Percentiles rank a stretch among this genome's conserved stretches.
Conservation (phyloP, 2,113 vertebrate genomes). For the Tyrannus savana region DNA sequence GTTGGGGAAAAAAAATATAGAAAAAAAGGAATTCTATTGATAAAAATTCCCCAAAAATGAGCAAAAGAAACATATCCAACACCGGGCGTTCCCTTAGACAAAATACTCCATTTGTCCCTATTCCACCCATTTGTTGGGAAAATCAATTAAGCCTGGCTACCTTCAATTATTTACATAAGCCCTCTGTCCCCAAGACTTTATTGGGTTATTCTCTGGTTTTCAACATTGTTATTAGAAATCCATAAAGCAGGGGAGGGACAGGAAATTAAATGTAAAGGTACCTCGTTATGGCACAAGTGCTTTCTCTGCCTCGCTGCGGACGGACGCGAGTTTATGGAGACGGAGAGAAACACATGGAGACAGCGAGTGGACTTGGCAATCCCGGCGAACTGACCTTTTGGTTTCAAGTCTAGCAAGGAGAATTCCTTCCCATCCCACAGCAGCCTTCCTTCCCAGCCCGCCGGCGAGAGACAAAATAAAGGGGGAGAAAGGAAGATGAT, state of each 20-base stretch:
- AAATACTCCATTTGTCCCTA: neutral
- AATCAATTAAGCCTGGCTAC: neutral
- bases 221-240: neutral
- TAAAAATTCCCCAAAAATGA: neutral
- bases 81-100: neutral
- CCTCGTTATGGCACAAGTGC: neutral
- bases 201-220: neutral
- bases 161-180: neutral
- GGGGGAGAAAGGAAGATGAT: neutral
- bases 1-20: accelerated
- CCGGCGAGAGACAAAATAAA: neutral
- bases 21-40: neutral
- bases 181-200: neutral
- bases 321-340: neutral
- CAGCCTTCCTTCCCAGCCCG: neutral
- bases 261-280: conserved; percentile 29
- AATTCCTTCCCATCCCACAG: neutral
- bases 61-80: neutral
- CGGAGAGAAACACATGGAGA: neutral
- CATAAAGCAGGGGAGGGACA: neutral
- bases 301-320: neutral
- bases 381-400: neutral
- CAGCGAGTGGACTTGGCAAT: conserved; percentile 4
- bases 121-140: neutral
- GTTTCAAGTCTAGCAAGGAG: neutral